phyloP scores from a whole-genome alignment of 2,797 vertebrate species.

The Amazona ochrocephala region DNA sequence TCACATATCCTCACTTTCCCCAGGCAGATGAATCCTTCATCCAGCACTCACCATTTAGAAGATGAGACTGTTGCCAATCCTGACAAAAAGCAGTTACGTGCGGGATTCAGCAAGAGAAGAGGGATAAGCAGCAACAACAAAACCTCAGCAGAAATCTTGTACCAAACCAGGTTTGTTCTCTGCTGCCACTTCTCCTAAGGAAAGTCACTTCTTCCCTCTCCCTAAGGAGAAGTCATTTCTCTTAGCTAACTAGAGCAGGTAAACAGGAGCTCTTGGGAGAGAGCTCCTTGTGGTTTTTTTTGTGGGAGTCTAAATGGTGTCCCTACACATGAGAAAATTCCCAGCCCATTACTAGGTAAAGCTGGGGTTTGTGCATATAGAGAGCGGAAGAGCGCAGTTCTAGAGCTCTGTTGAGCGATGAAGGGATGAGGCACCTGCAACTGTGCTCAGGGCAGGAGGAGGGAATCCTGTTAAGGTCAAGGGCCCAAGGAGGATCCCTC shows the following conservation, averaged over 20 bases:
- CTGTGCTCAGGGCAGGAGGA: not conserved
- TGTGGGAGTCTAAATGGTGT: not conserved
- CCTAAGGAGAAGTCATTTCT: not conserved
- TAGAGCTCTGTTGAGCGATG: not conserved
- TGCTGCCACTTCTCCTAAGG: not conserved
- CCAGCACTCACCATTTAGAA: not conserved
- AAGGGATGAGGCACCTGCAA: not conserved
- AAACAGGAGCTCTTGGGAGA: not conserved
- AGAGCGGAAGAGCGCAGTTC: not conserved
- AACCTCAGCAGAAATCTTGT: not conserved
- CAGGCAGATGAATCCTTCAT: not conserved
- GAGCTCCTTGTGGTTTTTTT: not conserved
- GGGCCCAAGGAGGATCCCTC: not conserved
- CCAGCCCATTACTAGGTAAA: not conserved
- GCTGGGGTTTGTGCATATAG: not conserved
- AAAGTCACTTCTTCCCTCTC: not conserved
- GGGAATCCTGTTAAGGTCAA: not conserved
- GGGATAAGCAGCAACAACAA: not conserved
- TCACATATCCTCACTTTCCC: not conserved
- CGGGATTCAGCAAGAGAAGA: not conserved
- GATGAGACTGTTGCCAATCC: not conserved
- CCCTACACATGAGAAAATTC: not conserved
- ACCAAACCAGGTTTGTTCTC: not conserved
- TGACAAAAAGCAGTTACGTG: not conserved
- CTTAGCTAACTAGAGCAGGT: not conserved